phyloP scores from a whole-genome alignment of 2,888 invertebrate species.

The Formica aserva region DNA sequence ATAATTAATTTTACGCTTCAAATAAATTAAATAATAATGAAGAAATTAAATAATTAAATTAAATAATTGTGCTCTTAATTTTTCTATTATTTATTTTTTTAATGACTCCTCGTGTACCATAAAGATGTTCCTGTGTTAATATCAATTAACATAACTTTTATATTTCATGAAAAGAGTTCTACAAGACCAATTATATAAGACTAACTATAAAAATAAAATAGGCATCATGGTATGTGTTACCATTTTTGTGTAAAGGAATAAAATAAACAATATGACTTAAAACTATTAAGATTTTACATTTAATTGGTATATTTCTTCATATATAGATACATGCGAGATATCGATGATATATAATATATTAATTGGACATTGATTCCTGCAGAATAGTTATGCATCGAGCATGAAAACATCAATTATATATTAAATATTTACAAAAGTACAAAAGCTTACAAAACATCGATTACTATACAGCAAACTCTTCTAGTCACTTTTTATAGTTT shows the following conservation, averaged over 20 bases:
- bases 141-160: no score
- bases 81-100: no score
- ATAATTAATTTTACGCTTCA: not conserved
- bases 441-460: conserved; percentile 85
- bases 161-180: not conserved
- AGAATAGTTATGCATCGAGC: conserved; percentile 50
- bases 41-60: no score
- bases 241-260: not conserved
- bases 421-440: conserved; percentile 85
- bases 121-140: no score
- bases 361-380: conserved; percentile 71
- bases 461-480: conserved; percentile 77
- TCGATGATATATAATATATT: conserved; percentile 71
- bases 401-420: conserved; percentile 66
- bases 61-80: no score
- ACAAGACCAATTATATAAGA: not conserved
- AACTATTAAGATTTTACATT: conserved; percentile 58
- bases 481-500: conserved; percentile 50
- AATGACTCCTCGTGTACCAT: no score
- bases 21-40: not conserved
- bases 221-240: not conserved
- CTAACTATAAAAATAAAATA: not conserved
- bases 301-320: conserved; percentile 71
- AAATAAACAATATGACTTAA: conserved; percentile 10
- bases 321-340: conserved; percentile 59